Evolutionary conservation across 2,113 vertebrate genomes (phyloP).

Genomic region (Mirza zaza): DNA sequence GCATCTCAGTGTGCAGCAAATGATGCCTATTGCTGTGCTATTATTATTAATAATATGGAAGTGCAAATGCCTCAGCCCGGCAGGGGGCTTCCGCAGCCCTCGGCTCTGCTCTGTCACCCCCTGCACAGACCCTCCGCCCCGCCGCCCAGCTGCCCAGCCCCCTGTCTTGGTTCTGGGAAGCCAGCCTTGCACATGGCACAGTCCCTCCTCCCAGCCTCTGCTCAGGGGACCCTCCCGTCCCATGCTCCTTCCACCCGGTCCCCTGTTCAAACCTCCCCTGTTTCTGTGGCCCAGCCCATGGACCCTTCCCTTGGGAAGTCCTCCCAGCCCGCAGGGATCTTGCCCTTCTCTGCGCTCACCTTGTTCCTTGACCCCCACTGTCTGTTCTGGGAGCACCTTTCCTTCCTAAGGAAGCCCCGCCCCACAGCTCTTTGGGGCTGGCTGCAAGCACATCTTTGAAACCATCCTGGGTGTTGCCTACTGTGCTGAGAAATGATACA

Average conservation of each 20-base stretch:
- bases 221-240: rapidly evolving
- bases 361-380: neutral
- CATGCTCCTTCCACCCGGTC: neutral
- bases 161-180: neutral
- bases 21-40: neutral
- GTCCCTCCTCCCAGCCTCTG: neutral
- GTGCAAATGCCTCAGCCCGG: neutral
- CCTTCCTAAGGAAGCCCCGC: neutral
- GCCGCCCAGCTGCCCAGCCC: neutral
- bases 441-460: too few species aligned
- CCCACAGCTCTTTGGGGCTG: neutral
- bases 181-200: rapidly evolving
- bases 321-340: neutral
- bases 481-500: neutral
- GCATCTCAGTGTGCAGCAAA: rapidly evolving
- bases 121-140: rapidly evolving
- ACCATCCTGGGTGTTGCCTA: neutral
- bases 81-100: neutral
- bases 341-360: neutral
- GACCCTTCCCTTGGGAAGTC: neutral
- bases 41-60: too few species aligned
- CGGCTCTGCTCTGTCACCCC: neutral
- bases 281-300: neutral
- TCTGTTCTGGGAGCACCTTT: neutral
- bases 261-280: neutral